A percentile compares a stretch with the other conserved stretches of the same genome.
Evolutionary conservation across 2,113 vertebrate genomes (phyloP).

Genomic region (Xenus cinereus): DNA sequence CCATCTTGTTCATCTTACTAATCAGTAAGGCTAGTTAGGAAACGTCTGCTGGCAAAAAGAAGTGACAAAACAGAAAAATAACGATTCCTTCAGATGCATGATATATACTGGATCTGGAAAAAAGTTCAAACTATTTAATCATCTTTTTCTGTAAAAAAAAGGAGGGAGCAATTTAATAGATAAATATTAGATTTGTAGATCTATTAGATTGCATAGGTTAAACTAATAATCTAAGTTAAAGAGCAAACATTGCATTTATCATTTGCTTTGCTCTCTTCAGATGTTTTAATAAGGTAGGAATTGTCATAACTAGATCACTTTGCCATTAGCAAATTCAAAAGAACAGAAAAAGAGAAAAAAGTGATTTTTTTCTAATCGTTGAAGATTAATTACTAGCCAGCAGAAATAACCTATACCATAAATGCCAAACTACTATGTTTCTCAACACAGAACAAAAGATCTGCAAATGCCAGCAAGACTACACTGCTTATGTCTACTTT

Average conservation of each 20-base stretch:
- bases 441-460: conserved; percentile 66
- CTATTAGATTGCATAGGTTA: not conserved
- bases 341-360: not conserved
- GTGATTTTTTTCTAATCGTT: not conserved
- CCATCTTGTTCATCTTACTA: not conserved
- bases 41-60: not conserved
- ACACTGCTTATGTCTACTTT: conserved; percentile 66
- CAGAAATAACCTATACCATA: conserved; percentile 41
- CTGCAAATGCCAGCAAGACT: conserved; percentile 66
- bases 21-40: not conserved
- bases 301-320: not conserved
- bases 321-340: not conserved
- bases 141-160: not conserved
- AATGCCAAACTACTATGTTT: conserved; percentile 44
- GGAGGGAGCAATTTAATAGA: not conserved
- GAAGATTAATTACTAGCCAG: conserved; percentile 3
- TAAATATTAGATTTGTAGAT: not conserved
- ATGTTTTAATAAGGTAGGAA: not conserved
- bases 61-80: not conserved
- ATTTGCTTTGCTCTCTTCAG: not conserved
- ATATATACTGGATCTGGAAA: not conserved
- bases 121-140: not conserved
- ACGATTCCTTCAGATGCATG: not conserved
- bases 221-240: not conserved
- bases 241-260: not conserved